Conservation (phyloP, 2,888 invertebrate genomes). For the Schizotus pectinicornis region DNA sequence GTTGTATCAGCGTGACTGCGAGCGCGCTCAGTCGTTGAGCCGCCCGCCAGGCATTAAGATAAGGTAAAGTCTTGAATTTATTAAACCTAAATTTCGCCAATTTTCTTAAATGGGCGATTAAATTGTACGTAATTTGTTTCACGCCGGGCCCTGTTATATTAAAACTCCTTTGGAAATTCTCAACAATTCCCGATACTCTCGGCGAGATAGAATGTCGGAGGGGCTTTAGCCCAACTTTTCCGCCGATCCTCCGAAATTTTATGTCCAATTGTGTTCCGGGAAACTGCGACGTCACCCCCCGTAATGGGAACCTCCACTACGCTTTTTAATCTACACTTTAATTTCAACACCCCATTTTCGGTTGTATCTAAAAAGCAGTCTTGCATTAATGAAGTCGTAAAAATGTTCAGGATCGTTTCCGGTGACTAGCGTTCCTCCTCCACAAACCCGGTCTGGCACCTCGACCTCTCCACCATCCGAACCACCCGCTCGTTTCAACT, state of each 20-base stretch:
- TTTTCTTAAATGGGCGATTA: slow-evolving; percentile 59
- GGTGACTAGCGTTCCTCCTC: slow-evolving; percentile 21
- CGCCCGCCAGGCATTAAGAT: slow-evolving; percentile 51
- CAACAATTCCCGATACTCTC: slow-evolving; percentile 47
- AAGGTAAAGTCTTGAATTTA: slow-evolving; percentile 59
- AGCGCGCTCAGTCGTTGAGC: slow-evolving; percentile 34
- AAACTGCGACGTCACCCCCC: slow-evolving; percentile 36
- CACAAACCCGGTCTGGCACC: slow-evolving; percentile 11
- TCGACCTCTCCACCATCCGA: slow-evolving; percentile 30
- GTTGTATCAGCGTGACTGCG: slow-evolving; percentile 33
- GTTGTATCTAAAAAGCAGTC: slow-evolving; percentile 53
- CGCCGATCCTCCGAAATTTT: slow-evolving; percentile 47
- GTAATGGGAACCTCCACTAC: slow-evolving; percentile 46
- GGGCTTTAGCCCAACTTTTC: slow-evolving; percentile 16
- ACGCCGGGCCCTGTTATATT: slow-evolving; percentile 52
- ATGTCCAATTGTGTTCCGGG: slow-evolving; percentile 54
- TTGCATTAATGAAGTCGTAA: slow-evolving; percentile 58
- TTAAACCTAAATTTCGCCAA: slow-evolving; percentile 58
- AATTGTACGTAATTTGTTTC: slow-evolving; percentile 59
- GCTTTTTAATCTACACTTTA: slow-evolving; percentile 59
- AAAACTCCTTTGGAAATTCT: slow-evolving; percentile 54
- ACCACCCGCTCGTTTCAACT: slow-evolving; percentile 31
- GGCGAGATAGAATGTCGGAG: slow-evolving; percentile 14
- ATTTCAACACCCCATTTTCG: slow-evolving; percentile 59
- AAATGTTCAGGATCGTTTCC: slow-evolving; percentile 48